Evolutionary conservation across 2,888 invertebrate genomes (phyloP).

Genomic region (Electrophaes corylata): DNA sequence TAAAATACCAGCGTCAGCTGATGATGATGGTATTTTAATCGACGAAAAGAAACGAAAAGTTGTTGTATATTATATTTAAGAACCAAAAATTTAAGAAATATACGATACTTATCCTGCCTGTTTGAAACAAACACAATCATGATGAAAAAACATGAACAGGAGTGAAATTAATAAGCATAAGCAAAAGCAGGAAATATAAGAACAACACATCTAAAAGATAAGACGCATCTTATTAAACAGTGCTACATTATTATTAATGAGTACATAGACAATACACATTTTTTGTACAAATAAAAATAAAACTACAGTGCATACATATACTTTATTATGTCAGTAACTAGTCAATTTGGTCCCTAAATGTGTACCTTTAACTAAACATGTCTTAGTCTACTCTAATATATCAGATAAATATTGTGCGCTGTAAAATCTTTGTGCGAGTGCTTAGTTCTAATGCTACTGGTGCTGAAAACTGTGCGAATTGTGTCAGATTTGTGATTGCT

Average conservation of each 20-base stretch:
- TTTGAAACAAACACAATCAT: conserved; percentile 28
- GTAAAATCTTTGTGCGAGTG: conserved; percentile 51
- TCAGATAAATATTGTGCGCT: conserved; percentile 32
- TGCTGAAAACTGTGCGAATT: conserved; percentile 38
- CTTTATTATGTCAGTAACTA: conserved; percentile 5
- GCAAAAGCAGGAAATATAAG: conserved; percentile 67
- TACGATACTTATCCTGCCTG: conserved; percentile 42
- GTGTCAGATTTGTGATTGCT: conserved; percentile 41
- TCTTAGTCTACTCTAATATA: conserved; percentile 22
- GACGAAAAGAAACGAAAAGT: not conserved
- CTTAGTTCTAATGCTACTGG: conserved; percentile 27
- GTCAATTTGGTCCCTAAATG: conserved; percentile 21
- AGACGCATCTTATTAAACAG: conserved; percentile 45
- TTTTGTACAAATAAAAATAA: conserved; percentile 15
- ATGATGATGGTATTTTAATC: not conserved
- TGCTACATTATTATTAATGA: conserved; percentile 42
- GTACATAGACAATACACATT: conserved; percentile 24
- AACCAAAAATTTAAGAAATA: too few relatives aligned
- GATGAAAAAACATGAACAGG: conserved; percentile 22
- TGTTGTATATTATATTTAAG: not conserved
- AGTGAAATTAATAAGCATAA: conserved; percentile 54
- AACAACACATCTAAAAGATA: conserved; percentile 48
- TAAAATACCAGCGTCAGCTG: not conserved
- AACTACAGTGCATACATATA: conserved; percentile 25
- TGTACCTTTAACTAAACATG: conserved; percentile 27